Evolutionary conservation across 2,797 vertebrate genomes (phyloP).

Genomic region (Sebastes taczanowskii): DNA sequence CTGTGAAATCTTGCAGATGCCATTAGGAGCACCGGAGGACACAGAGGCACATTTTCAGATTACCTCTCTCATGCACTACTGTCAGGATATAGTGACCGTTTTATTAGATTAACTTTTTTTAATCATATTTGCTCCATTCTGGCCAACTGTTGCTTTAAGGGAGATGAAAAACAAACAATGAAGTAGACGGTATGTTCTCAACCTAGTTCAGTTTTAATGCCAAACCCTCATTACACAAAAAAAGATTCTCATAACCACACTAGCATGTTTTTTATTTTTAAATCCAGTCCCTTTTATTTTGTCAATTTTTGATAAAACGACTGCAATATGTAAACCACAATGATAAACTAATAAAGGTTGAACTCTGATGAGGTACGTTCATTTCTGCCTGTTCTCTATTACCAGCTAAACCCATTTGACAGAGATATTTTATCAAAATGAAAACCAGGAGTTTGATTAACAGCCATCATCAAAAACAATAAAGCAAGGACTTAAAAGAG

Average conservation of each 20-base stretch:
- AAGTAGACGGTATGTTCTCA: not conserved
- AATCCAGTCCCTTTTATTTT: conserved; percentile 2
- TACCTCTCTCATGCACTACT: too few relatives aligned
- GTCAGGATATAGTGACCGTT: too few relatives aligned
- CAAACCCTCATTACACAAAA: not conserved
- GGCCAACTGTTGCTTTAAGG: not conserved
- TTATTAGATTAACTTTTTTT: too few relatives aligned
- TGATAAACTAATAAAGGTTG: conserved; percentile 41
- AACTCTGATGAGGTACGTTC: conserved; percentile 24
- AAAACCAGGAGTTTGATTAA: conserved; percentile 56
- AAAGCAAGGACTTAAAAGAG: conserved; percentile 47
- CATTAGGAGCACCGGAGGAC: too few relatives aligned
- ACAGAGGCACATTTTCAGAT: too few relatives aligned
- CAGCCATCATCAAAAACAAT: conserved; percentile 29
- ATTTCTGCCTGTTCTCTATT: conserved; percentile 38
- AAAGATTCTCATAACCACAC: not conserved
- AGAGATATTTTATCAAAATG: conserved; percentile 36
- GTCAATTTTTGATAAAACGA: not conserved
- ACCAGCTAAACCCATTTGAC: conserved; percentile 18
- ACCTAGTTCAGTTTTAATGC: not conserved
- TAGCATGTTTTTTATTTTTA: not conserved
- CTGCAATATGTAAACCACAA: conserved; percentile 13
- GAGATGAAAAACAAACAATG: not conserved
- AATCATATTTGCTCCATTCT: too few relatives aligned
- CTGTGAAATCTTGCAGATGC: too few relatives aligned